Evolutionary conservation across 2,888 invertebrate genomes (phyloP).

Genomic region (Didymodactylos carnosus): DNA sequence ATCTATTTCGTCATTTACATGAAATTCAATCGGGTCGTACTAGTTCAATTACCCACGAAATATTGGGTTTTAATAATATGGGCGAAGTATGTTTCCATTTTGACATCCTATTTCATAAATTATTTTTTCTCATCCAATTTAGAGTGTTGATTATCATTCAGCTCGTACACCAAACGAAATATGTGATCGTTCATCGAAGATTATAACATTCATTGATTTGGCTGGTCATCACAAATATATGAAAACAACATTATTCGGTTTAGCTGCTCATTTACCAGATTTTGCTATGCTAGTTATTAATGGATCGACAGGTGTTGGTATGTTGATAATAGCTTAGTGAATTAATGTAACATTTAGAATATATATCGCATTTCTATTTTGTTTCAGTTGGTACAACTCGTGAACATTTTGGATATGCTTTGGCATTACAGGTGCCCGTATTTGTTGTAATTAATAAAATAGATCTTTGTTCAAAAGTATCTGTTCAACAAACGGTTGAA

Average conservation of each 20-base stretch:
- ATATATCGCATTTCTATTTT: constrained; percentile 7
- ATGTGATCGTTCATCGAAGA: constrained; percentile 48
- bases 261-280: constrained; percentile 78
- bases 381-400: constrained; percentile 44
- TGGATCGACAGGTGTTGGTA: constrained; percentile 45
- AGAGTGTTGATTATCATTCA: constrained; percentile 63
- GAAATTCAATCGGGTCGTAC: constrained; percentile 87
- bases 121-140: constrained; percentile 21
- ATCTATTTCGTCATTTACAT: constrained; percentile 75
- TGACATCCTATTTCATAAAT: not conserved
- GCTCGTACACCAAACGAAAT: constrained; percentile 78
- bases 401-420: constrained; percentile 62
- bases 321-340: not conserved
- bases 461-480: constrained; percentile 48
- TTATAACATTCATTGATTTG: constrained; percentile 43
- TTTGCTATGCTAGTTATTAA: constrained; percentile 69
- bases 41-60: constrained; percentile 82
- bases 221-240: constrained; percentile 89
- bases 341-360: not conserved
- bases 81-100: constrained; percentile 21
- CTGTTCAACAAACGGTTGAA: constrained; percentile 35
- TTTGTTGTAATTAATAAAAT: constrained; percentile 86
- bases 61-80: constrained; percentile 64
- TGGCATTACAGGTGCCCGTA: constrained; percentile 49
- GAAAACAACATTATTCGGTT: constrained; percentile 75